Evolutionary conservation across 2,113 vertebrate species (phyloP).

Genomic region (Arothron firmamentum): DNA sequence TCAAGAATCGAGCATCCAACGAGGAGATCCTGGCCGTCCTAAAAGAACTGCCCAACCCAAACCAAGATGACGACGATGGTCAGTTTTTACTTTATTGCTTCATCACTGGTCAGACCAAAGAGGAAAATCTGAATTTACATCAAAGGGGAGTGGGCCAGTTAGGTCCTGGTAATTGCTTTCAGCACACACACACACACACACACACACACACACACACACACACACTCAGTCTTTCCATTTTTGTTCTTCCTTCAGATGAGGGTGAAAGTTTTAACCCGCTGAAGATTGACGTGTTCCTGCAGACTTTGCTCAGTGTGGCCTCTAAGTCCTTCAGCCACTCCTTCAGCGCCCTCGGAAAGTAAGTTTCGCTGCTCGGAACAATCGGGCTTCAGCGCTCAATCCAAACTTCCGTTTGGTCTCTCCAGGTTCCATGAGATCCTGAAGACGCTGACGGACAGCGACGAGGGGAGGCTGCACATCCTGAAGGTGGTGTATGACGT

Average conservation of each 20-base stretch:
- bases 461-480: conserved; percentile 96
- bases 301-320: conserved; percentile 91
- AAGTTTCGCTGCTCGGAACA: conserved; percentile 51
- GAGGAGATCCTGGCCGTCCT: conserved; percentile 91
- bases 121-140: too few relatives aligned
- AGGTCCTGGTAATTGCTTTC: too few relatives aligned
- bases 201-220: too few relatives aligned
- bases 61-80: conserved; percentile 96
- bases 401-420: background rate
- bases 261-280: conserved; percentile 93
- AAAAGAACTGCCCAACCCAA: conserved; percentile 95
- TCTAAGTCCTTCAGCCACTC: conserved; percentile 98
- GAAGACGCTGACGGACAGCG: conserved; percentile 87
- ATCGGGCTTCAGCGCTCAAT: background rate
- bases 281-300: conserved; percentile 97
- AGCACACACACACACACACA: too few relatives aligned
- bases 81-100: conserved; percentile 14
- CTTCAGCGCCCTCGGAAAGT: conserved; percentile 98
- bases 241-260: conserved; percentile 77
- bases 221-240: too few relatives aligned
- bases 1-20: conserved; percentile 93
- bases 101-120: too few relatives aligned
- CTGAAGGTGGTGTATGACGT: conserved; percentile 91
- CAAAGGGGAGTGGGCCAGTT: too few relatives aligned
- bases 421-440: conserved; percentile 95